A percentile compares a stretch with the other conserved stretches of the same genome.
These are phyloP conservation scores for Falcaria lacertinaria DNA, from an alignment of 2,888 invertebrate genomes.

Conservation along the genomic window DNA sequence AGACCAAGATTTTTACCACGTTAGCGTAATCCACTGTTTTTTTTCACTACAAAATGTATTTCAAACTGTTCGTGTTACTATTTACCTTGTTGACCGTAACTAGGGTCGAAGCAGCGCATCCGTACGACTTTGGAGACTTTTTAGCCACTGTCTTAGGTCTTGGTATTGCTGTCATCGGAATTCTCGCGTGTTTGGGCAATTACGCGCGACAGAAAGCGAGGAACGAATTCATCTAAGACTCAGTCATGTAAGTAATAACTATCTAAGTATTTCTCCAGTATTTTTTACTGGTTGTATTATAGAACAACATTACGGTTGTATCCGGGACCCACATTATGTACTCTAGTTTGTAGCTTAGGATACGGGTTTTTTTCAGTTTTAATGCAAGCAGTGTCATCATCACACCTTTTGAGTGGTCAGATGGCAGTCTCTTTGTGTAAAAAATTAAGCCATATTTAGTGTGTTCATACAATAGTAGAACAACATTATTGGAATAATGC, in stretches of 20 bases:
- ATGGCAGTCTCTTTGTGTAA: too few species aligned
- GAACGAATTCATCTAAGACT: constrained; percentile 66
- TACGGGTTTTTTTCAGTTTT: too few species aligned
- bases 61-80: constrained; percentile 49
- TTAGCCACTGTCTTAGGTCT: constrained; percentile 82
- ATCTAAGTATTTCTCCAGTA: constrained; percentile 5
- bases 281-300: too few species aligned
- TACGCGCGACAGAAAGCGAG: constrained; percentile 82
- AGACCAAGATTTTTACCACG: too few species aligned
- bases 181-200: constrained; percentile 84
- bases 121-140: constrained; percentile 84
- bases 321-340: too few species aligned
- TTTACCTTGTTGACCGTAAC: constrained; percentile 55
- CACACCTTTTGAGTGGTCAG: too few species aligned
- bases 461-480: too few species aligned
- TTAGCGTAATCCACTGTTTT: constrained; percentile 2
- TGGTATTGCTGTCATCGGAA: constrained; percentile 78
- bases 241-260: constrained; percentile 33
- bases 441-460: too few species aligned
- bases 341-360: too few species aligned
- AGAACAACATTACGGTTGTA: too few species aligned
- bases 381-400: too few species aligned
- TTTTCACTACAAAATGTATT: constrained; percentile 45
- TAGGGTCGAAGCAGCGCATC: constrained; percentile 71
- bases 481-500: too few species aligned